Percentiles rank a stretch among this genome's conserved stretches.
Conservation (phyloP, 2,113 vertebrate genomes). For the Alouatta palliata region DNA sequence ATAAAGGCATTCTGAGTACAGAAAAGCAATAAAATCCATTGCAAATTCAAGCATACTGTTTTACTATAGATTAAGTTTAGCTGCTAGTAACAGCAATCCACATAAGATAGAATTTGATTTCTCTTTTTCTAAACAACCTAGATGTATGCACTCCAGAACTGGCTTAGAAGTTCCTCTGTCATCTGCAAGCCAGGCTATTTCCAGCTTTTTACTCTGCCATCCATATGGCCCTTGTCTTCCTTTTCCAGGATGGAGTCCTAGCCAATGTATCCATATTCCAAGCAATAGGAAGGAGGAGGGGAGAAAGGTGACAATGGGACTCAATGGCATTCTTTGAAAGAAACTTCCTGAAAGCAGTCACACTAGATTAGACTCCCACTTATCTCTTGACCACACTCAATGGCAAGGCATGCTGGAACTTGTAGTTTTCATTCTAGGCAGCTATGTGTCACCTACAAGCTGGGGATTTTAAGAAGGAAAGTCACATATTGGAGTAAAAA, state of each 20-base stretch:
- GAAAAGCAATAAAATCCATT: not conserved
- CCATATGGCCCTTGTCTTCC: not conserved
- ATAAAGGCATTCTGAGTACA: not conserved
- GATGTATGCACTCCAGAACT: not conserved
- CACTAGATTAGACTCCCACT: not conserved
- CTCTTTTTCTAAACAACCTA: not conserved
- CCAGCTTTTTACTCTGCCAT: not conserved
- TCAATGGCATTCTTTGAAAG: not conserved
- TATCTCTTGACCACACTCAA: not conserved
- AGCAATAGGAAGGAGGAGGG: not conserved
- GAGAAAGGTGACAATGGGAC: not conserved
- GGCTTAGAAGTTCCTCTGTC: not conserved
- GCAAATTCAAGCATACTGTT: not conserved
- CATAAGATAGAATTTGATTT: not conserved
- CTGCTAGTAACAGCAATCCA: not conserved
- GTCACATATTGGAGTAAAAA: not conserved
- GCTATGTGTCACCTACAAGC: not conserved
- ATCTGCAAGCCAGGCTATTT: not conserved
- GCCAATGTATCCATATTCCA: not conserved
- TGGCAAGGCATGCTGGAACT: not conserved
- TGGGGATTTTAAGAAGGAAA: not conserved
- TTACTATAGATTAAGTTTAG: not conserved
- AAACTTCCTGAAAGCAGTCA: not conserved
- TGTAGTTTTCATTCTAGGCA: not conserved
- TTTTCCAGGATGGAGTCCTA: not conserved